Conservation (phyloP, 2,888 invertebrate species). For the Troides aeacus region DNA sequence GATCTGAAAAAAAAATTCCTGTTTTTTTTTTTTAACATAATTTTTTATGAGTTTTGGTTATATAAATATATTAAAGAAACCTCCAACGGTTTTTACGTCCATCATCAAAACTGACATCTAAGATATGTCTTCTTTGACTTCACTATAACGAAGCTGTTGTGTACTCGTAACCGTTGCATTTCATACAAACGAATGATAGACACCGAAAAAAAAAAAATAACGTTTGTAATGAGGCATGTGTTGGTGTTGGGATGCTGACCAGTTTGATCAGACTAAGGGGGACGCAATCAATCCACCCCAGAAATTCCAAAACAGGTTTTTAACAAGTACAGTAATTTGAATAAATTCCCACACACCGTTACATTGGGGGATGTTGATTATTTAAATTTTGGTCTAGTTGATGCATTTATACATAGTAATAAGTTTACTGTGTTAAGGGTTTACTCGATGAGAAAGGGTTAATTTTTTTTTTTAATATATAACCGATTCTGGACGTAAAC, state of each 20-base stretch:
- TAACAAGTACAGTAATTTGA: conserved; percentile 66
- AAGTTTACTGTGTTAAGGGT: neutral
- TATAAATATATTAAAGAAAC: too few species aligned
- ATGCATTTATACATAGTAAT: conserved; percentile 21
- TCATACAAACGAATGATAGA: too few species aligned
- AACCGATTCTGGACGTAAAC: too few species aligned
- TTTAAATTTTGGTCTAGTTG: conserved; percentile 21
- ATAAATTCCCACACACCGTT: conserved; percentile 57
- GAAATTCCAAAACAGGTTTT: conserved; percentile 56
- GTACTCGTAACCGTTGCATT: conserved; percentile 19
- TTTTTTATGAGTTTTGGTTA: too few species aligned
- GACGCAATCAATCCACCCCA: conserved; percentile 43
- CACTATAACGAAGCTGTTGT: neutral
- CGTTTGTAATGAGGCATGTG: conserved; percentile 31
- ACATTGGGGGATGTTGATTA: conserved; percentile 1
- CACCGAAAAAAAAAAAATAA: neutral
- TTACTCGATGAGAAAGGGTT: neutral
- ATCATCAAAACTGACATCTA: neutral
- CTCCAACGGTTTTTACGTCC: neutral
- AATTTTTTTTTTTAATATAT: too few species aligned
- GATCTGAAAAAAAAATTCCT: too few species aligned
- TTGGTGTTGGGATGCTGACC: conserved; percentile 30
- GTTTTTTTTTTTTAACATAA: too few species aligned
- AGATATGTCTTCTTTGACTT: too few species aligned
- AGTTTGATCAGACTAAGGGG: conserved; percentile 42